Evolutionary conservation across 2,888 invertebrate species (phyloP), one percentile per base, ranked within the genome.

Genomic region (Holacanthella duospinosa): DNA sequence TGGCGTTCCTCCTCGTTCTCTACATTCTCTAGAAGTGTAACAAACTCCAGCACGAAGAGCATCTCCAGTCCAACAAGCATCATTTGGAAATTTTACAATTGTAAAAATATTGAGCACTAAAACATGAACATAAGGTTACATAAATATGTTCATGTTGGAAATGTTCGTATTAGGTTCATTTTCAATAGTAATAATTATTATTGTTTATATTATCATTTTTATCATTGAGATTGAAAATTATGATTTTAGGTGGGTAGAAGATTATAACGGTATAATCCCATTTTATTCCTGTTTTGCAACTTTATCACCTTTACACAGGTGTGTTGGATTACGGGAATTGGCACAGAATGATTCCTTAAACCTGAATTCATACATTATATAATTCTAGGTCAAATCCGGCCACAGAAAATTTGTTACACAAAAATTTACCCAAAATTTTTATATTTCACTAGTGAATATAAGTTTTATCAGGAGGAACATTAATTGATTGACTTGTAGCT

Each of bases 61-160:
- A 64, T 72, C 72, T 43, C 71, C 71, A 21, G 72, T 72, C 72
- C 72, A 72, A 64, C 72, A 72, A 16, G 72, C 72, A 62, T 72
- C 72, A 66, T 72, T 72, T 9, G 72, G 72, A 64, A 72, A 72
- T 54, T 72, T 72, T 27, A 72, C 72, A 61, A 72, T 72, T n/a
- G 72, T 72, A 65, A 72, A 72, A 59, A 72, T 72, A 59, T 72
- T 72, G 65, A 72, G 61, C 61, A 72, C 72, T 72, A 70, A n/a
- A n/a, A n/a, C n/a, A n/a, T n/a, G n/a, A n/a, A n/a, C n/a, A n/a
- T 6, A 24, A 53, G 21, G 53, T 53, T 53, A n/a, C 4, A 9
- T 55, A 9, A 26, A 26, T 12, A 9, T 55, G 16, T 21, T 55
- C 55, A 55, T 25, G 21, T 55, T 55, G 21, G 9, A n/a, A n/a